These are phyloP conservation scores for Columba janthina DNA, from an alignment of 2,113 vertebrate species.

Conservation along the genomic window DNA sequence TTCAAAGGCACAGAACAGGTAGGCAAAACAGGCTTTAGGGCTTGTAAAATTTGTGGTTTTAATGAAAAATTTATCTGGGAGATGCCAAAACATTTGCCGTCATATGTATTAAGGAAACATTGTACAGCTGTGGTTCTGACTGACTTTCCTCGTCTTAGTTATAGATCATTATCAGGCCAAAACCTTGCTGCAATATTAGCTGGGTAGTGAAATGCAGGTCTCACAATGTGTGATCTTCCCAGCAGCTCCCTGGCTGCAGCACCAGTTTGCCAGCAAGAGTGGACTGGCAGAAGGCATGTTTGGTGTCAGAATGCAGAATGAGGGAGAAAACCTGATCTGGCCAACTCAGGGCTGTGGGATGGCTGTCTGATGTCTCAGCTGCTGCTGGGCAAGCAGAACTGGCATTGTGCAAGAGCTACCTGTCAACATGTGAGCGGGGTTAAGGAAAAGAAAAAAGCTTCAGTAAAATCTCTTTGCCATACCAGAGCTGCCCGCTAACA, in stretches of 20 bases:
- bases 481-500: neutral
- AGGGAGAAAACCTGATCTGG: neutral
- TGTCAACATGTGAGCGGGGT: rapidly evolving
- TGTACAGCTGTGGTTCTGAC: too few relatives aligned
- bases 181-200: neutral
- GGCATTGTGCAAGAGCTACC: neutral
- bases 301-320: neutral
- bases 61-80: neutral
- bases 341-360: neutral
- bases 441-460: neutral
- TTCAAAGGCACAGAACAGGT: neutral
- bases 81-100: neutral
- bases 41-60: neutral
- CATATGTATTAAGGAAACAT: rapidly evolving
- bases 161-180: neutral
- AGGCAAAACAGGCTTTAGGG: neutral
- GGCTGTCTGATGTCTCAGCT: rapidly evolving
- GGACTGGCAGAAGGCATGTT: rapidly evolving
- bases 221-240: neutral
- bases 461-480: neutral
- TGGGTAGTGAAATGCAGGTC: neutral
- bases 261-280: neutral
- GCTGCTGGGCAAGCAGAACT: neutral
- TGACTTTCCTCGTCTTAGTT: neutral
- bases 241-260: neutral